These are phyloP conservation scores for Burhinus bistriatus DNA, from an alignment of 2,113 vertebrate species.

Conservation along the genomic window DNA sequence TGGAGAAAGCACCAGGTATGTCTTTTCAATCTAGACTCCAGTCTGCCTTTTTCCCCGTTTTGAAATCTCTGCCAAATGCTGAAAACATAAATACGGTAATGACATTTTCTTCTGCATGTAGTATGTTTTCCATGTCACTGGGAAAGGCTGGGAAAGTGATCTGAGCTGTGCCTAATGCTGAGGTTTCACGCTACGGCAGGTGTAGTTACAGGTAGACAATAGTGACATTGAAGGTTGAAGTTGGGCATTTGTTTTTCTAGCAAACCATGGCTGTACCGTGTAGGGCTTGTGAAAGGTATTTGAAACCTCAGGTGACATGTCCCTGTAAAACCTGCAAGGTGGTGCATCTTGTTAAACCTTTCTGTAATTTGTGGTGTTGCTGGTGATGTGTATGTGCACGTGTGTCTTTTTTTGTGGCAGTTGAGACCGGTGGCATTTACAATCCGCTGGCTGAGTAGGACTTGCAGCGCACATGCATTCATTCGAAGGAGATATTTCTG, in stretches of 20 bases:
- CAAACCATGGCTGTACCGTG: rapidly evolving
- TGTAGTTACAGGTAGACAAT: not conserved
- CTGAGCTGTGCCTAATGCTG: not conserved
- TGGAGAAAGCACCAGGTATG: constrained; percentile 97
- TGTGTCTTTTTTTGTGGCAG: not conserved
- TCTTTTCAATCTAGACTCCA: not conserved
- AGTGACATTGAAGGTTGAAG: not conserved
- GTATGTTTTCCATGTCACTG: not conserved
- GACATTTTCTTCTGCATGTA: not conserved
- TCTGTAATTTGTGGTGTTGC: not conserved
- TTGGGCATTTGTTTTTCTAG: not conserved
- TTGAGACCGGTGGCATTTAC: not conserved
- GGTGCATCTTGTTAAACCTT: not conserved
- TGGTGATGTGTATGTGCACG: not conserved
- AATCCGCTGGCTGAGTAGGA: not conserved
- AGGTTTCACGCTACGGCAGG: not conserved
- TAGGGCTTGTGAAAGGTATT: not conserved
- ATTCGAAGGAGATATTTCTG: not conserved
- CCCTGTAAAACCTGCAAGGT: not conserved
- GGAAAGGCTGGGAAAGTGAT: not conserved
- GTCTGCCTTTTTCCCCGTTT: not conserved
- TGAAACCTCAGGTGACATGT: not conserved
- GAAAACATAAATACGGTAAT: not conserved
- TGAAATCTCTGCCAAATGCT: not conserved
- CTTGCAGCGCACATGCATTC: not conserved